Conservation (phyloP, 2,113 vertebrate species). For the Myodes glareolus region DNA sequence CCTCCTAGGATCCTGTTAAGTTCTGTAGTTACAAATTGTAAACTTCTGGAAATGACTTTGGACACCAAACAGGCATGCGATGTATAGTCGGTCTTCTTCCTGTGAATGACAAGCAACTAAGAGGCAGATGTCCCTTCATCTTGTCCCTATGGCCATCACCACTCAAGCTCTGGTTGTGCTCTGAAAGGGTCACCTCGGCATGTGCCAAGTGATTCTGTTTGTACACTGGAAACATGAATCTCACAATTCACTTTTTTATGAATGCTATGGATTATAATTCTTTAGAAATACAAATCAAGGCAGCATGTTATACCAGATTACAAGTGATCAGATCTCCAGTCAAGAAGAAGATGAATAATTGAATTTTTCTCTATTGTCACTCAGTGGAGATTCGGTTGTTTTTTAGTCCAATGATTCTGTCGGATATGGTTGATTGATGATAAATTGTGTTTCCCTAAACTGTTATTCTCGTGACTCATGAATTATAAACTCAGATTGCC, state of each 20-base stretch:
- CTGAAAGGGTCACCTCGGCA: background rate
- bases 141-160: background rate
- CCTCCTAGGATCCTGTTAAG: background rate
- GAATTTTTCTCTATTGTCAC: background rate
- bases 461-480: background rate
- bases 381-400: background rate
- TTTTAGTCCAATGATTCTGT: background rate
- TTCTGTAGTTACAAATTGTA: background rate
- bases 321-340: background rate
- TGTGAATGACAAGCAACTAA: background rate
- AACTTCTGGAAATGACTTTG: too few species aligned
- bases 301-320: background rate
- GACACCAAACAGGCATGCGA: background rate
- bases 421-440: background rate
- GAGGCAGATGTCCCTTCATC: background rate
- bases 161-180: background rate
- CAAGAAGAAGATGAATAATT: background rate
- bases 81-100: background rate
- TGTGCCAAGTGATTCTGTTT: background rate
- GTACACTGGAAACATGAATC: background rate
- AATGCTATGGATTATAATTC: background rate
- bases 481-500: background rate
- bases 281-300: background rate
- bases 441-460: background rate
- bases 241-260: background rate